Evolutionary conservation across 1,140 invertebrate genomes (phyloP), one percentile per base, ranked within the genome.

Genomic region (Daktulosphaira vitifoliae): DNA sequence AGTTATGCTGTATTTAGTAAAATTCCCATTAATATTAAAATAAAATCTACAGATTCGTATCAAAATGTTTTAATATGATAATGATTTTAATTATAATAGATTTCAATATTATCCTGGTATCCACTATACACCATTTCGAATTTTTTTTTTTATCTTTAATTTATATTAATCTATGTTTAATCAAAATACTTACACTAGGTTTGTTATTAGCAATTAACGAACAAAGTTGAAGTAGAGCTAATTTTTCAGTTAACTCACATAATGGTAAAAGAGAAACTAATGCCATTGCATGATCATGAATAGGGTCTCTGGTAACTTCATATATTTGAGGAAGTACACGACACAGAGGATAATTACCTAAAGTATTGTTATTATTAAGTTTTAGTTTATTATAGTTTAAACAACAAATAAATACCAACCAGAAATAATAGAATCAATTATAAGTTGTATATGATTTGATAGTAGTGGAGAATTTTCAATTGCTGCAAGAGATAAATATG

Each of bases 401-500:
- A 38, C 39, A 48, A 65, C 20, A 26, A 5, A 18, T 62, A 62
- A 16, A 48, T 20, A 20, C 70, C 71, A 73, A 88, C 88, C 89
- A 72, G 87, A 84, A 71, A 92, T 85, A 62, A 94, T 88, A 66
- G 88, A 92, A 72, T 89, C 85, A 75, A 96, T 89, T 46, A 96
- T 92, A 4, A 89, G 85, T 67, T 92, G 84, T 59, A 92, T 86
- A 77, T 94, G 89, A 52, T 86, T 81, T 66, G 89, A 88, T 16
- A 96, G 75, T 66, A 94, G 75, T 66, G 85, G 82, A 23, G 90
- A 87, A 77, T 93, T 90, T 72, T 94, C 89, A 52, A 93, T 90
- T 50, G 91, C 91, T n/a, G 90, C 91, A 65, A 96, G 76, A 1
- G 90, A 92, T 15, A 96, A 77, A 76, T 96, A 96, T 53, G 89